Percentiles rank a stretch among this genome's conserved stretches.
phyloP scores from a whole-genome alignment of 2,888 invertebrate species.

The Idaea straminata region DNA sequence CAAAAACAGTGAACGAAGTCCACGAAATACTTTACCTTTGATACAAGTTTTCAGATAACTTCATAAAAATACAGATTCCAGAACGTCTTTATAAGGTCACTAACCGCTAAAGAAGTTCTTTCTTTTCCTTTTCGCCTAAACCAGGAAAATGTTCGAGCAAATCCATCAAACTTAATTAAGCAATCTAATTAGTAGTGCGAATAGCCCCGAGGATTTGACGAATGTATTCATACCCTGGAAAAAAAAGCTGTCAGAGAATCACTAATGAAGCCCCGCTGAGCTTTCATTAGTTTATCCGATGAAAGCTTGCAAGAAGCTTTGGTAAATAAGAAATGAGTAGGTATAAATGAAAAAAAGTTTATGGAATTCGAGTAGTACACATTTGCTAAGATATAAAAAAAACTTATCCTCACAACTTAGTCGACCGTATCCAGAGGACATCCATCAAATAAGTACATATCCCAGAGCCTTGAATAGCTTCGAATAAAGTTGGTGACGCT shows the following conservation, averaged over 20 bases:
- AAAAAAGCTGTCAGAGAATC: not conserved
- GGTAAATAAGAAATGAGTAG: not conserved
- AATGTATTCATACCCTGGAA: not conserved
- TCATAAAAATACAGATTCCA: too few relatives aligned
- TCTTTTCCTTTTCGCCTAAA: not conserved
- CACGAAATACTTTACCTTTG: too few relatives aligned
- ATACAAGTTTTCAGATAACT: too few relatives aligned
- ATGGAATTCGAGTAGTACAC: too few relatives aligned
- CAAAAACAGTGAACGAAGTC: too few relatives aligned
- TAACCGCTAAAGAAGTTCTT: not conserved
- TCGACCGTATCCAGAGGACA: too few relatives aligned
- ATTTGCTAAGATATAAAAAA: too few relatives aligned
- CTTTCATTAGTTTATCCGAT: not conserved
- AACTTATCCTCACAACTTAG: too few relatives aligned
- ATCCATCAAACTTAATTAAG: slow-evolving; percentile 1
- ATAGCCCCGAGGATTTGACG: slow-evolving; percentile 1
- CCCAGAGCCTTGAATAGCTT: too few relatives aligned
- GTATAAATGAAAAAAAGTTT: not conserved
- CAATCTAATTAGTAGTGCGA: not conserved
- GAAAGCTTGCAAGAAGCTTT: not conserved
- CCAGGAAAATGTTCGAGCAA: not conserved
- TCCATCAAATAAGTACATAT: too few relatives aligned
- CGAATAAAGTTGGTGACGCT: too few relatives aligned
- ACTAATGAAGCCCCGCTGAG: not conserved
- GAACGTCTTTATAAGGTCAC: too few relatives aligned